A percentile compares a stretch with the other conserved stretches of the same genome.
These are phyloP conservation scores for Siniperca obscura DNA, from an alignment of 2,797 vertebrate species.

Conservation along the genomic window DNA sequence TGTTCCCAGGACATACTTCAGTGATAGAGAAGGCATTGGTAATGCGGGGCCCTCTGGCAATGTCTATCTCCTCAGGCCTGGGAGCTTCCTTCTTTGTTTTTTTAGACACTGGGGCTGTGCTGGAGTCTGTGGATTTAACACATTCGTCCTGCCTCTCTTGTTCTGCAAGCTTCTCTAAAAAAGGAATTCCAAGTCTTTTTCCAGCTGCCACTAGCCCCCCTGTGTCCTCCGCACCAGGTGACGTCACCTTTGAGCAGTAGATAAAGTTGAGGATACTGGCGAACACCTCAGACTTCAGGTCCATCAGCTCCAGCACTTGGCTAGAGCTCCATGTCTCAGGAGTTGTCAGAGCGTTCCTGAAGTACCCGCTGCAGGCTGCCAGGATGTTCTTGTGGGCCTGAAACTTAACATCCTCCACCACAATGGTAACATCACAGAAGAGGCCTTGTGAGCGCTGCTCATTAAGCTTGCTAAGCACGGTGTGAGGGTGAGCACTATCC, in stretches of 20 bases:
- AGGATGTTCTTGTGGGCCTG: conserved; percentile 97
- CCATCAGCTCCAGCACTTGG: conserved; percentile 95
- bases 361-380: conserved; percentile 97
- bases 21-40: conserved; percentile 99
- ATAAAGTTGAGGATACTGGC: conserved; percentile 98
- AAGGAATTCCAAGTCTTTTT: conserved; percentile 96
- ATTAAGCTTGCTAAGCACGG: conserved; percentile 93
- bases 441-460: conserved; percentile 96
- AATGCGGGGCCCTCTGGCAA: conserved; percentile 93
- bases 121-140: conserved; percentile 70
- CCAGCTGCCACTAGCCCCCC: conserved; percentile 92
- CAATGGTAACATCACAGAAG: conserved; percentile 97
- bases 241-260: conserved; percentile 94
- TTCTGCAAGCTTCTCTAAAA: conserved; percentile 94
- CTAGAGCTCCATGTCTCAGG: conserved; percentile 89
- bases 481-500: conserved; percentile 92
- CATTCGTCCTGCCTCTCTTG: conserved; percentile 71
- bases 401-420: conserved; percentile 99
- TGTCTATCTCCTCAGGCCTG: conserved; percentile 88
- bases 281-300: conserved; percentile 97
- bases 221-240: conserved; percentile 87
- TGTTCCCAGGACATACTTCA: conserved; percentile 89
- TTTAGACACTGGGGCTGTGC: conserved; percentile 69
- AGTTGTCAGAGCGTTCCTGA: conserved; percentile 92
- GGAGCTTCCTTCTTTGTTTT: conserved; percentile 88